phyloP scores from a whole-genome alignment of 2,113 vertebrate genomes.

The Neopipo cinnamomea region DNA sequence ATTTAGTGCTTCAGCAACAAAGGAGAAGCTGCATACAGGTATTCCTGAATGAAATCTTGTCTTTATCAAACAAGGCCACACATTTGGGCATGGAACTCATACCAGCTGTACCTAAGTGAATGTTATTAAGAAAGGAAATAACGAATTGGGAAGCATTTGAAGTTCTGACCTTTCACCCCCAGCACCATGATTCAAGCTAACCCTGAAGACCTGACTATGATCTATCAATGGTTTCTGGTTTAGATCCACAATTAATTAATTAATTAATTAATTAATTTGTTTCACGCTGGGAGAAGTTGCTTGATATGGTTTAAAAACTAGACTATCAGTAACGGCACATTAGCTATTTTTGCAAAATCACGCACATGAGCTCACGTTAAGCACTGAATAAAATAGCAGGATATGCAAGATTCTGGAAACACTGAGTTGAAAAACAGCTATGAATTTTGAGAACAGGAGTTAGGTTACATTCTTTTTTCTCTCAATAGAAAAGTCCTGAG shows the following conservation, averaged over 20 bases:
- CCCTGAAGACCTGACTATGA: constrained; percentile 48
- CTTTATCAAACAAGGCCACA: constrained; percentile 3
- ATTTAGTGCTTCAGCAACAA: background rate
- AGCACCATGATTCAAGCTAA: constrained; percentile 45
- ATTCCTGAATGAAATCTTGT: background rate
- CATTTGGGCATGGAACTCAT: constrained; percentile 14
- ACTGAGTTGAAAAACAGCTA: background rate
- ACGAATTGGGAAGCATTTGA: constrained; percentile 45
- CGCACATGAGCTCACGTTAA: background rate
- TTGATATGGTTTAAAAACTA: constrained; percentile 8
- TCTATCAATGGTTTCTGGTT: constrained; percentile 54
- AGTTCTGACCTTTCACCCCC: constrained; percentile 55
- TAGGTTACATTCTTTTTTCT: background rate
- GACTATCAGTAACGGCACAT: background rate
- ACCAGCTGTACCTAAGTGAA: constrained; percentile 29
- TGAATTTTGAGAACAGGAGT: background rate
- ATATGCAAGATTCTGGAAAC: background rate
- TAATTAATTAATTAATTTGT: constrained; percentile 63
- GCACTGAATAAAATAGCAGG: background rate
- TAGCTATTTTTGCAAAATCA: background rate
- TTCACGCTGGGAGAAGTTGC: constrained; percentile 18
- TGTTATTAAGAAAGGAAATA: constrained; percentile 57
- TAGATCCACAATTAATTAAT: constrained; percentile 44
- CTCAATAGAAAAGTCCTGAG: background rate
- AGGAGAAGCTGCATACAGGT: background rate